Conservation (phyloP, 2,797 vertebrate genomes). For the Hafferia zeledoni region DNA sequence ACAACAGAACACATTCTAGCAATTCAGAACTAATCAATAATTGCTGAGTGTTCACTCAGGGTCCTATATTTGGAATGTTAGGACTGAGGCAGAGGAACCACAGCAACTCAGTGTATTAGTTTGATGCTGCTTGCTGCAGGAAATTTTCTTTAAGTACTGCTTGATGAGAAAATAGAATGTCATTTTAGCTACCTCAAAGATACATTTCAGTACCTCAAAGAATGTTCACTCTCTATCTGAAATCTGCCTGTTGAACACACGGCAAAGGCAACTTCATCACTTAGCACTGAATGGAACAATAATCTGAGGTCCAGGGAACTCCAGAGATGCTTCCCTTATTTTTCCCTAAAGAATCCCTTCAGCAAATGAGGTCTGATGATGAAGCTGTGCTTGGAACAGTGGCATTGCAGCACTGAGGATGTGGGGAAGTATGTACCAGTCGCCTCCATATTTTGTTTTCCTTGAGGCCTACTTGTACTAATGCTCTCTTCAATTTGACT, state of each 20-base stretch:
- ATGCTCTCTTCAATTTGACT: background rate
- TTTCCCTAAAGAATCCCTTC: background rate
- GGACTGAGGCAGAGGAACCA: background rate
- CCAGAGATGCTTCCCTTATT: background rate
- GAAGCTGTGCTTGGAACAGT: background rate
- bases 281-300: background rate
- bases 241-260: background rate
- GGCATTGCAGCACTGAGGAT: background rate
- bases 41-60: background rate
- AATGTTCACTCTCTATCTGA: background rate
- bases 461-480: background rate
- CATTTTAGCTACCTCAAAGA: background rate
- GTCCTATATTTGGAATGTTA: background rate
- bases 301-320: background rate
- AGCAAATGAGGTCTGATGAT: background rate
- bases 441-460: background rate
- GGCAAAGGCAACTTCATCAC: background rate
- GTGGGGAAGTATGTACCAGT: background rate
- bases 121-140: background rate
- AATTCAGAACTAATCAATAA: background rate
- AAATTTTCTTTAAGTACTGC: background rate
- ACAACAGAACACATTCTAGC: background rate
- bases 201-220: background rate
- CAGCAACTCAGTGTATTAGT: background rate
- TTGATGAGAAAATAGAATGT: background rate